Base-by-base conservation (phyloP, 2,888 invertebrate genomes). In the Eupsilia transversa region DNA sequence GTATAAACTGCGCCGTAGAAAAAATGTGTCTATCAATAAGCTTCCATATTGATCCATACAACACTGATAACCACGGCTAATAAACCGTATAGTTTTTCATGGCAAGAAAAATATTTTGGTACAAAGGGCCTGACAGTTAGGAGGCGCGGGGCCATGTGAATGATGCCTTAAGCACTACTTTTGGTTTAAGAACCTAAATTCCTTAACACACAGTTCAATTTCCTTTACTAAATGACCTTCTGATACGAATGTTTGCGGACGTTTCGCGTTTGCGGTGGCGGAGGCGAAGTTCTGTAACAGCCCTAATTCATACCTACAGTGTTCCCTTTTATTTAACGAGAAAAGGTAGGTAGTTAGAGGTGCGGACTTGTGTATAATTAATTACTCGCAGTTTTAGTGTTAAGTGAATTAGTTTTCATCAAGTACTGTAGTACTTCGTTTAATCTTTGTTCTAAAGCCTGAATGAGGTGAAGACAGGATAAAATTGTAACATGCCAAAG, bases 311-410 rank as follows among this genome's bases (percentile, higher is more conserved):
- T 65, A 49, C 49, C n/a, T 65, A 52, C 33, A 33, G 52, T 43
- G 20, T 64, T 46, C 52, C n/a, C 49, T 52, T 93, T 92, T 92
- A 92, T 93, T 92, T 92, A 92, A 92, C 90, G 90, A 88, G 83
- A 82, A 71, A 72, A 87, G 82, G 72, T 73, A 80, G 7, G 74
- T 69, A 65, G 77, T 83, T 85, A 88, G 86, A 66, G 56, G 65
- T 72, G 84, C 74, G 74, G 67, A 81, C 69, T 68, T 54, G 49
- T 74, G 69, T 41, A 41, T 63, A 67, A 71, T 52, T 63, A 67
- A 76, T 77, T 52, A 33, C 33, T 52, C 17, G 6, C 27, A 33
- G 52, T 65, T 33, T 65, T 33, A 33, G 52, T 43, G 30, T 30
- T 23, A 30, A 30, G 2, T 23, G 43, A 30, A 33, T 46, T 64